Evolutionary conservation across 2,888 invertebrate species (phyloP).

Genomic region (Netelia melanura): DNA sequence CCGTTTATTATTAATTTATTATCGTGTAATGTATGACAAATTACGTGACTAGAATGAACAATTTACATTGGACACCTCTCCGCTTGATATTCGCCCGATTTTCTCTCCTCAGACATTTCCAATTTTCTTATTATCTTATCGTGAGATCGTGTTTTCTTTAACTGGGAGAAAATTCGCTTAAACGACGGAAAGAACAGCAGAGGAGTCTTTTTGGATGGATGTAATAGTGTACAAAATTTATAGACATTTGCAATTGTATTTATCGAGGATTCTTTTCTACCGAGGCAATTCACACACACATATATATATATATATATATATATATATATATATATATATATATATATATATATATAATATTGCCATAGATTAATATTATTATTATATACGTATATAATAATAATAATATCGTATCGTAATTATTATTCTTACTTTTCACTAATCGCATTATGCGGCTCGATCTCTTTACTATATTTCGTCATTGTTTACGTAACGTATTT

Average conservation of each 20-base stretch:
- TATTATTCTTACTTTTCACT: constrained; percentile 28
- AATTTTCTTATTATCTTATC: constrained; percentile 35
- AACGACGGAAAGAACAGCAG: constrained; percentile 25
- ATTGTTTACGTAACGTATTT: constrained; percentile 25
- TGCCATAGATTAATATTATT: too few relatives aligned
- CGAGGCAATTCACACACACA: constrained; percentile 32
- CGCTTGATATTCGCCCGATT: constrained; percentile 9
- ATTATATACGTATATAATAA: constrained; percentile 3
- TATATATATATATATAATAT: constrained; percentile 1
- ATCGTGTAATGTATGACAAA: constrained; percentile 62
- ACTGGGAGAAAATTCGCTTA: background rate
- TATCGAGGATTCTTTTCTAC: constrained; percentile 51
- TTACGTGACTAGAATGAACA: constrained; percentile 65
- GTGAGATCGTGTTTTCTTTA: constrained; percentile 20
- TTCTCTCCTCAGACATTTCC: constrained; percentile 27
- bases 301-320: background rate
- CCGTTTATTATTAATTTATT: constrained; percentile 42
- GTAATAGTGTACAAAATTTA: constrained; percentile 69
- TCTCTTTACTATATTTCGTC: constrained; percentile 28
- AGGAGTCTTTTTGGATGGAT: constrained; percentile 62
- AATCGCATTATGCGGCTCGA: constrained; percentile 30
- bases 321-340: background rate
- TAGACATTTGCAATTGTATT: constrained; percentile 62
- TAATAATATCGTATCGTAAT: constrained; percentile 12
- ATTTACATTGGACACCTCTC: constrained; percentile 66